These are phyloP conservation scores for Autographa pulchrina DNA, from an alignment of 2,888 invertebrate species.

Conservation along the genomic window DNA sequence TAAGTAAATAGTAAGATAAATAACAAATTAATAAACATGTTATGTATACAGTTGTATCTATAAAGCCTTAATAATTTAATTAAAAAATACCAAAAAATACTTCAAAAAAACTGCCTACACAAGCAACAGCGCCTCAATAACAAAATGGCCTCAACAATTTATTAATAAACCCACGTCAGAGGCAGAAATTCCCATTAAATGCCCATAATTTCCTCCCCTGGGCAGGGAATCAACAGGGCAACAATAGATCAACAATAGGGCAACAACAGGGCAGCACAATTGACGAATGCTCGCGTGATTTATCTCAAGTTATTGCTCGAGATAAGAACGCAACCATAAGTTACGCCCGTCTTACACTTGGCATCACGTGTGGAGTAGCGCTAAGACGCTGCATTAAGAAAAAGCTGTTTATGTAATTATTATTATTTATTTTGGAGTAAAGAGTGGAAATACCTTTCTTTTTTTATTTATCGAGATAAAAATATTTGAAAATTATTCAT, in stretches of 20 bases:
- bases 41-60: too few relatives aligned
- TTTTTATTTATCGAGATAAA: too few relatives aligned
- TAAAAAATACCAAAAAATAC: background rate
- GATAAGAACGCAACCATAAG: slow-evolving; percentile 63
- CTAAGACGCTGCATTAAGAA: slow-evolving; percentile 59
- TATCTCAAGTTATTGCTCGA: slow-evolving; percentile 62
- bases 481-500: too few relatives aligned
- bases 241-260: slow-evolving; percentile 47
- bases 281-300: slow-evolving; percentile 55
- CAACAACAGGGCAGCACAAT: slow-evolving; percentile 60
- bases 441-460: too few relatives aligned
- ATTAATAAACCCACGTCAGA: slow-evolving; percentile 39
- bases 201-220: slow-evolving; percentile 46
- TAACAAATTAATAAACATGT: too few relatives aligned
- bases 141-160: slow-evolving; percentile 10
- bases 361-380: slow-evolving; percentile 58
- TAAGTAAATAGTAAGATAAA: too few relatives aligned
- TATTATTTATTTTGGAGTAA: too few relatives aligned
- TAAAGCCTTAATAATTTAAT: too few relatives aligned
- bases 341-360: slow-evolving; percentile 71
- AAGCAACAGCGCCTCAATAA: background rate
- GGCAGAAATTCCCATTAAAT: slow-evolving; percentile 57
- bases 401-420: too few relatives aligned
- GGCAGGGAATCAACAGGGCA: slow-evolving; percentile 53
- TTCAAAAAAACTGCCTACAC: background rate